Evolutionary conservation across 1,140 invertebrate genomes (phyloP), one percentile per base, ranked within the genome.

Genomic region (Lepidurus apus): DNA sequence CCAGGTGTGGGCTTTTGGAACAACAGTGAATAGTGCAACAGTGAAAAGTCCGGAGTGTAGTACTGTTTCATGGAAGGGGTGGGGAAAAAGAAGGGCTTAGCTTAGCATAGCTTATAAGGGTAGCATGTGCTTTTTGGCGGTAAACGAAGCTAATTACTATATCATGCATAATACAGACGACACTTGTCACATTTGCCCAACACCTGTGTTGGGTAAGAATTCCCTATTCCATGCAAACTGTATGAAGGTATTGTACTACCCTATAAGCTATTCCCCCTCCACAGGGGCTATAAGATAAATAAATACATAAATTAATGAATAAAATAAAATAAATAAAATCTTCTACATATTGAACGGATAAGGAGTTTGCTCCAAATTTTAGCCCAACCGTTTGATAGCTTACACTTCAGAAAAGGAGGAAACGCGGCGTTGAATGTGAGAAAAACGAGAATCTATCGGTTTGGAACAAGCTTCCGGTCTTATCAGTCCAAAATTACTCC

Each of bases 81-180:
- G 44, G n/a, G 65, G 21, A 7, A 65, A 65, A 65, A 7, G 53
- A 9, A 65, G 4, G 21, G 13, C 5, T 9, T n/a, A 65, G 13
- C 17, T 21, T 45, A 43, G 13, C 17, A 9, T 45, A 43, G 26
- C 34, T 34, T 34, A 13, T 13, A n/a, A 65, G 45, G 45, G 43
- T 47, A 47, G 26, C 42, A 43, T 45, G 74, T 44, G 10, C 74
- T 13, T 74, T 75, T 17, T 24, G 34, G 34, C 34, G 3, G 43
- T 74, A 17, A 43, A 75, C n/a, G 78, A 74, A 79, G 42, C 10
- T 76, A 79, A 74, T 26, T 43, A 76, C 17, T 43, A 43, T n/a
- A 45, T 74, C 45, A 74, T 79, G 74, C 44, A 74, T 74, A 42
- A 78, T 78, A 74, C 26, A 75, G 17, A 76, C 21, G 75, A 77